Percentiles rank a stretch among this genome's conserved stretches.
Evolutionary conservation across 2,113 vertebrate genomes (phyloP).

Genomic region (Notarius lentiginosus): DNA sequence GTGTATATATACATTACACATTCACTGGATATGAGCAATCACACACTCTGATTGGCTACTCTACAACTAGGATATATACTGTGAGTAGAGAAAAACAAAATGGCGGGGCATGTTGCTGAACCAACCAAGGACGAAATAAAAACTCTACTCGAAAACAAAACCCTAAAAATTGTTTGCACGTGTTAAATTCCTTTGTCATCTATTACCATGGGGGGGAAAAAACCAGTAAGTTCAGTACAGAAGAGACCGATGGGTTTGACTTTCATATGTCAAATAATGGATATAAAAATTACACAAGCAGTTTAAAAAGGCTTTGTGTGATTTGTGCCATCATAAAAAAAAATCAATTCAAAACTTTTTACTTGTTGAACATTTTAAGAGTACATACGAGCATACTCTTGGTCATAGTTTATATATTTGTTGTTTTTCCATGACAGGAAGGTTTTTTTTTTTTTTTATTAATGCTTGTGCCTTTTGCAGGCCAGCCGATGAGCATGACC

Average conservation of each 20-base stretch:
- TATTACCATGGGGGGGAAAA: not conserved
- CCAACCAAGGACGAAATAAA: too few relatives aligned
- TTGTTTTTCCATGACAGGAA: too few relatives aligned
- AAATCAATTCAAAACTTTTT: not conserved
- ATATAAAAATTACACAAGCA: not conserved
- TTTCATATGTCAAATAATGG: not conserved
- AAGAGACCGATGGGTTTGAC: not conserved
- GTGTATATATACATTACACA: not conserved
- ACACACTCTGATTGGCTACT: too few relatives aligned
- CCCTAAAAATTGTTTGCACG: too few relatives aligned
- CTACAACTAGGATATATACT: too few relatives aligned
- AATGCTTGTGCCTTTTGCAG: conserved; percentile 60
- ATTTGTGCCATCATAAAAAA: not conserved
- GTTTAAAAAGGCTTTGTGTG: not conserved
- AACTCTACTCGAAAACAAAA: too few relatives aligned
- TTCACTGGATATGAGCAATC: too few relatives aligned
- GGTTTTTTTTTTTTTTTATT: not conserved
- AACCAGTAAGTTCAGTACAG: not conserved
- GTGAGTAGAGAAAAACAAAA: too few relatives aligned
- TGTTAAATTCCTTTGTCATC: not conserved
- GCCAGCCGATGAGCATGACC: conserved; percentile 53
- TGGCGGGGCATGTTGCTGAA: too few relatives aligned
- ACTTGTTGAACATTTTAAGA: not conserved
- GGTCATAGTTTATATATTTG: not conserved
- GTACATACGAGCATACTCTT: not conserved